Evolutionary conservation across 2,113 vertebrate species (phyloP).

Genomic region (Leuciscus idus): DNA sequence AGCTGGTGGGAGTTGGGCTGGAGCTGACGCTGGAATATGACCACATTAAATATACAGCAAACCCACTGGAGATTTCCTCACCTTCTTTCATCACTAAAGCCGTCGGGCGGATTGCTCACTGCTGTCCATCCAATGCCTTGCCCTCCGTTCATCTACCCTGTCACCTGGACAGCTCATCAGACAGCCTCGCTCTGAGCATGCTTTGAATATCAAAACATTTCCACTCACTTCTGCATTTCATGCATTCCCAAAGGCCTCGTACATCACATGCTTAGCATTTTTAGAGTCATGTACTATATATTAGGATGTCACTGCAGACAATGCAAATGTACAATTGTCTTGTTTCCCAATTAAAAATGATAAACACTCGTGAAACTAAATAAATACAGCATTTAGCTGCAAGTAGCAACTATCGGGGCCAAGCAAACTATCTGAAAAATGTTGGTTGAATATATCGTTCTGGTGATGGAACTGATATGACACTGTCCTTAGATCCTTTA

Average conservation of each 20-base stretch:
- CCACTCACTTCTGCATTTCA: background rate
- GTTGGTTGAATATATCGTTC: background rate
- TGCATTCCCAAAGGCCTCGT: background rate
- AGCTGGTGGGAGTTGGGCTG: background rate
- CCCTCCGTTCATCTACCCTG: conserved; percentile 11
- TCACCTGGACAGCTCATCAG: conserved; percentile 37
- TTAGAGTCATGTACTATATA: background rate
- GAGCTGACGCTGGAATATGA: conserved; percentile 28
- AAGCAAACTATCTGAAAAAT: background rate
- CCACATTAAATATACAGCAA: conserved; percentile 46
- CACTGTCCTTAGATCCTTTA: background rate
- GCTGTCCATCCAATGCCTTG: conserved; percentile 23
- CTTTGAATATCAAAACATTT: conserved; percentile 26
- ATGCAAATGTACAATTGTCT: background rate
- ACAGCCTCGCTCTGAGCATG: background rate
- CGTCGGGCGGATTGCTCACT: background rate
- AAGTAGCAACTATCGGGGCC: background rate
- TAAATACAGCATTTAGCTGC: background rate
- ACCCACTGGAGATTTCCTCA: conserved; percentile 31
- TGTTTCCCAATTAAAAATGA: background rate
- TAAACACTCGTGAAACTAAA: background rate
- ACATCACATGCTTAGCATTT: background rate
- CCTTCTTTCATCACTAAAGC: conserved; percentile 41
- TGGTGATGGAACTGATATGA: background rate
- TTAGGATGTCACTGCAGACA: background rate